Conservation (phyloP, 2,113 vertebrate genomes). For the Planiliza haematocheilus region DNA sequence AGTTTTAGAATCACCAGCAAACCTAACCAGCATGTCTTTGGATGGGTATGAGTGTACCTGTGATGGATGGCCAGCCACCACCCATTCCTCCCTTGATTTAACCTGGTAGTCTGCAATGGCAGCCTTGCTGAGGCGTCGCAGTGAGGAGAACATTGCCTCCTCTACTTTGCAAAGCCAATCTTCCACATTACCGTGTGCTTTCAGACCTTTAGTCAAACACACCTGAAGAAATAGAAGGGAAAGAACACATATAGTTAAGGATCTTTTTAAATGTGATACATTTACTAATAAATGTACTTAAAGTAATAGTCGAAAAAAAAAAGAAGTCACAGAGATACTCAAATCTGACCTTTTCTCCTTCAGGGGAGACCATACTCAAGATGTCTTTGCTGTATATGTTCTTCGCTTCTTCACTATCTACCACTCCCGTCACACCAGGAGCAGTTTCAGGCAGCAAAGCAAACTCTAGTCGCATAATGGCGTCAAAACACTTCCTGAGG, state of each 20-base stretch:
- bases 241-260: not conserved
- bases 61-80: conserved; percentile 86
- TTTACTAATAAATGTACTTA: too few species aligned
- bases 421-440: conserved; percentile 40
- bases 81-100: conserved; percentile 83
- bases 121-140: conserved; percentile 85
- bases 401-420: conserved; percentile 74
- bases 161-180: conserved; percentile 91
- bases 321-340: conserved; percentile 1
- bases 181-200: conserved; percentile 88
- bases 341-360: conserved; percentile 85
- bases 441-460: conserved; percentile 68
- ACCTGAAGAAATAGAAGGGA: conserved; percentile 75
- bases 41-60: conserved; percentile 77
- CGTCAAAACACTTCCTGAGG: conserved; percentile 90
- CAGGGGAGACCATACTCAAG: conserved; percentile 88
- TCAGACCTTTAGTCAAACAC: conserved; percentile 85
- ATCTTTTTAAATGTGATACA: too few species aligned
- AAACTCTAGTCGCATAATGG: conserved; percentile 86
- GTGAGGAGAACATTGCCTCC: conserved; percentile 86
- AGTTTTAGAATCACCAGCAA: too few species aligned
- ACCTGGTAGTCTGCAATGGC: conserved; percentile 86
- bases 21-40: not conserved
- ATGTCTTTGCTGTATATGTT: conserved; percentile 86
- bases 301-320: too few species aligned